phyloP scores from a whole-genome alignment of 2,113 vertebrate genomes.

The Procavia capensis region DNA sequence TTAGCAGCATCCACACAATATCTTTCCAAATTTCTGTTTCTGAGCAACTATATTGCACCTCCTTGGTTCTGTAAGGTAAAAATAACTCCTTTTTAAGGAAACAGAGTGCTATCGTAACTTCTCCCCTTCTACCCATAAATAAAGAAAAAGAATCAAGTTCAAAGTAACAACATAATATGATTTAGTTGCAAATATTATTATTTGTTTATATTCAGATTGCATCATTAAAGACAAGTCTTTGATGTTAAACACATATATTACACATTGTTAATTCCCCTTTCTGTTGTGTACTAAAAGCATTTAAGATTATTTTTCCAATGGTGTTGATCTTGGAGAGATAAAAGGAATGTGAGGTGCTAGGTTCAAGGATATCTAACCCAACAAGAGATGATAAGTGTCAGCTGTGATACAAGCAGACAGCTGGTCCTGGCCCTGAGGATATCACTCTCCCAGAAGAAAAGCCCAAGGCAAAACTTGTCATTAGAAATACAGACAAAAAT shows the following conservation, averaged over 20 bases:
- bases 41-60: background rate
- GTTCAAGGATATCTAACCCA: background rate
- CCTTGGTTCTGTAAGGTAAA: background rate
- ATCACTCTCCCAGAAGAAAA: background rate
- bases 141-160: background rate
- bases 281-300: background rate
- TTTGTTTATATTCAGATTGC: background rate
- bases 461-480: background rate
- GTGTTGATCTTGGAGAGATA: background rate
- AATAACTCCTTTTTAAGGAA: background rate
- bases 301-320: background rate
- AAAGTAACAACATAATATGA: background rate
- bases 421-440: background rate
- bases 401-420: background rate
- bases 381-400: background rate
- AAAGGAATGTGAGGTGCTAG: background rate
- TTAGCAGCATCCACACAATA: background rate
- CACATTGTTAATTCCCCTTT: background rate
- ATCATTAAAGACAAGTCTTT: background rate
- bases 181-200: background rate
- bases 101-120: background rate
- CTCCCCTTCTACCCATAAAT: accelerated
- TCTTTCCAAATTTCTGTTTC: background rate
- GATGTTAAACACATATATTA: background rate
- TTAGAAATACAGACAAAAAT: background rate